phyloP scores from a whole-genome alignment of 2,113 vertebrate genomes.

The Anhinga anhinga region DNA sequence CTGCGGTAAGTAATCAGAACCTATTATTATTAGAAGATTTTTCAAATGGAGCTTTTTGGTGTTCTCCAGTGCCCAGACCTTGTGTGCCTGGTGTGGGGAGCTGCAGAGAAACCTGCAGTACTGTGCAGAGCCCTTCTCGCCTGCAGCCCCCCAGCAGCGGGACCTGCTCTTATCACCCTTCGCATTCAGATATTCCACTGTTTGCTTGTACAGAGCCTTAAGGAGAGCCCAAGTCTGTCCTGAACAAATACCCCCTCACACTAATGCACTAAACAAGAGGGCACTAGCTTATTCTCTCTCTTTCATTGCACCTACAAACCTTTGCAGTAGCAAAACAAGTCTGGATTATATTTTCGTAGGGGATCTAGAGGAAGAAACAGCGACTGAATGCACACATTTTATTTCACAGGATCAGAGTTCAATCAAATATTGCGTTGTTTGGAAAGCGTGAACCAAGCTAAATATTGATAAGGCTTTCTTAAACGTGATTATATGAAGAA shows the following conservation, averaged over 20 bases:
- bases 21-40: neutral
- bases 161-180: neutral
- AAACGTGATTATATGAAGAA: neutral
- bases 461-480: neutral
- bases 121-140: neutral
- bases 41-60: neutral
- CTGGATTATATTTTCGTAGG: rapidly evolving
- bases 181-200: rapidly evolving
- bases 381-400: neutral
- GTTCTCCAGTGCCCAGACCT: neutral
- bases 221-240: neutral
- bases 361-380: neutral
- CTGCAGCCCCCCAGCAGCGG: neutral
- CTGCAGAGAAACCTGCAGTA: neutral
- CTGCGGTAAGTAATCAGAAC: neutral
- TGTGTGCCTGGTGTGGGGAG: neutral
- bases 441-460: neutral
- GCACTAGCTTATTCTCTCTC: neutral
- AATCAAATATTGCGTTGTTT: neutral
- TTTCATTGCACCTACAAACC: neutral
- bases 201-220: neutral
- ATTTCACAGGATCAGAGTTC: neutral
- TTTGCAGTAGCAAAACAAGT: neutral
- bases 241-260: neutral
- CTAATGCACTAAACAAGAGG: no score